Conservation (phyloP, 2,797 vertebrate species). For the Linurgus olivaceus region DNA sequence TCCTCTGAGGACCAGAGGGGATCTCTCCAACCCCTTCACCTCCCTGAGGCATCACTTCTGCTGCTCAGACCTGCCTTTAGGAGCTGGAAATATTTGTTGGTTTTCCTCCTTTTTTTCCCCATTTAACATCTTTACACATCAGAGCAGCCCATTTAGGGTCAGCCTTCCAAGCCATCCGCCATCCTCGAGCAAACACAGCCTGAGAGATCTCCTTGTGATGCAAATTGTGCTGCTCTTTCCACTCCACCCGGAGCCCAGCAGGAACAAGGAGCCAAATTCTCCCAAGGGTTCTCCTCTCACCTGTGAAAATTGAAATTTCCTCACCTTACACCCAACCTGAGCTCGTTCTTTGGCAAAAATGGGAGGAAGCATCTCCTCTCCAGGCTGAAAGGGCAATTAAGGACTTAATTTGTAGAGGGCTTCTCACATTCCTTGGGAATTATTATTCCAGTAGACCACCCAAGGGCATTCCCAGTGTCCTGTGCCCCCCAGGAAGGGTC, state of each 20-base stretch:
- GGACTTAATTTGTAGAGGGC: neutral
- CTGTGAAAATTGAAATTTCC: fast-evolving
- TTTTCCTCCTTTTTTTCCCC: neutral
- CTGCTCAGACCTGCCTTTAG: neutral
- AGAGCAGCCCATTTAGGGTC: fast-evolving
- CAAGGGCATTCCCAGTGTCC: neutral
- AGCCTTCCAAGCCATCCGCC: neutral
- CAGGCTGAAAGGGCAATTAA: neutral
- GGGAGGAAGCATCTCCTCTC: fast-evolving
- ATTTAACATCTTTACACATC: neutral
- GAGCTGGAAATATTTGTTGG: neutral
- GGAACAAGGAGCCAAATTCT: neutral
- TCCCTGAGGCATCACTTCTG: neutral
- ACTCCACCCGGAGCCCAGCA: neutral
- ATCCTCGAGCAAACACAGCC: neutral
- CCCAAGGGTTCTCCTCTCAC: neutral
- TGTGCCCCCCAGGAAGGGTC: neutral
- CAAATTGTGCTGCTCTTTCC: neutral
- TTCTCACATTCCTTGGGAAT: neutral
- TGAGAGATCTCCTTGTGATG: neutral
- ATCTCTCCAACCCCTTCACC: no score
- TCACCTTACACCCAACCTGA: fast-evolving
- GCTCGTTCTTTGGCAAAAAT: neutral
- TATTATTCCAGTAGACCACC: constrained; percentile 1
- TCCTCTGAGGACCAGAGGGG: neutral